Evolutionary conservation across 2,888 invertebrate genomes (phyloP).

Genomic region (Zygothrica quintamaculata): DNA sequence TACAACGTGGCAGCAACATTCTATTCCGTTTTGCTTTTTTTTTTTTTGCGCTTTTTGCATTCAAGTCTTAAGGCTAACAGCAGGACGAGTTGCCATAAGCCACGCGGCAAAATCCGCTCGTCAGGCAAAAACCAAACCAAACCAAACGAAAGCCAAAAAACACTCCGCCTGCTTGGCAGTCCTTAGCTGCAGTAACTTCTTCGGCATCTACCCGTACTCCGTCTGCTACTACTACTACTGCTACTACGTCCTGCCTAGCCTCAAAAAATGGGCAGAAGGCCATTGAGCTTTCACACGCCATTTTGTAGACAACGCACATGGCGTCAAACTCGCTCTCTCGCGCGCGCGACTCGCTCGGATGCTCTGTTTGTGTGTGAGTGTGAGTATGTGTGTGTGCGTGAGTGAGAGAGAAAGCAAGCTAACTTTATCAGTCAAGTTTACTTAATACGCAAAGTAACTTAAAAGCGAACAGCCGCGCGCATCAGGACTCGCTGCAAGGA

Average conservation of each 20-base stretch:
- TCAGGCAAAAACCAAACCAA: slow-evolving; percentile 29
- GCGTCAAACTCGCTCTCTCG: slow-evolving; percentile 9
- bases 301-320: slow-evolving; percentile 55
- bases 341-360: not conserved
- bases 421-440: slow-evolving; percentile 81
- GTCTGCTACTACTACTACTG: no score
- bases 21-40: not conserved
- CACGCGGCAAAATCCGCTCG: slow-evolving; percentile 50
- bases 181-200: not conserved
- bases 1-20: slow-evolving; percentile 40
- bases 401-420: slow-evolving; percentile 3
- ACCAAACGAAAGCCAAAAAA: no score
- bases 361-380: not conserved
- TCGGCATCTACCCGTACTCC: no score
- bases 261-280: not conserved
- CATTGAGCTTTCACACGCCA: slow-evolving; percentile 44
- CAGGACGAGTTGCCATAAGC: slow-evolving; percentile 33
- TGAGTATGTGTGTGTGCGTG: not conserved
- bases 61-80: not conserved
- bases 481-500: not conserved
- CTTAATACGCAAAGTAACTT: slow-evolving; percentile 81
- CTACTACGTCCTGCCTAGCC: no score
- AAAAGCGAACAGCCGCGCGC: slow-evolving; percentile 44
- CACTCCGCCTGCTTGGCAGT: not conserved
- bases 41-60: slow-evolving; percentile 5